phyloP scores from a whole-genome alignment of 2,888 invertebrate genomes.

The Tryphoninae sp. region DNA sequence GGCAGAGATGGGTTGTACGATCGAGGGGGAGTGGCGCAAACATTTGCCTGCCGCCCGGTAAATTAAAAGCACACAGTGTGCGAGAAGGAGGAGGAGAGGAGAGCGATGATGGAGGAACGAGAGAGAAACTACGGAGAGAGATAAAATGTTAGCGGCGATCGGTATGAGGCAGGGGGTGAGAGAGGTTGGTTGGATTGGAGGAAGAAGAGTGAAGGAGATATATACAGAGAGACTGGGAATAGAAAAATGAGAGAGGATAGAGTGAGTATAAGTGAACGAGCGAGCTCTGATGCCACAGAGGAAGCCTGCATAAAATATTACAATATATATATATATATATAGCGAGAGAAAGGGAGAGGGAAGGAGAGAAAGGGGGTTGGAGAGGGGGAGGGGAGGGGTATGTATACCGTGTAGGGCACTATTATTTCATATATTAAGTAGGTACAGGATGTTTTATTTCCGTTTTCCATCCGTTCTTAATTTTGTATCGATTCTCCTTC shows the following conservation, averaged over 20 bases:
- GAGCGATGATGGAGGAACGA: slow-evolving; percentile 42
- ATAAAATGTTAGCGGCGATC: slow-evolving; percentile 42
- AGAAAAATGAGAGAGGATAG: slow-evolving; percentile 57
- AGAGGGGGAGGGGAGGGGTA: too few species aligned
- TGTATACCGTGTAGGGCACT: too few species aligned
- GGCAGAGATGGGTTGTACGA: slow-evolving; percentile 76
- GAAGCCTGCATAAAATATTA: slow-evolving; percentile 29
- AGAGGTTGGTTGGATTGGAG: not conserved
- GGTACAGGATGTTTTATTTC: not conserved
- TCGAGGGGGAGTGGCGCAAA: slow-evolving; percentile 81
- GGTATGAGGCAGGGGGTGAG: not conserved
- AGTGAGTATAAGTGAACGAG: slow-evolving; percentile 66
- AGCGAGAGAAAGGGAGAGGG: too few species aligned
- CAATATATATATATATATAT: slow-evolving; percentile 13
- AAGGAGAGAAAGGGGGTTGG: too few species aligned
- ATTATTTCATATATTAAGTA: not conserved
- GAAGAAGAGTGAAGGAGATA: slow-evolving; percentile 18
- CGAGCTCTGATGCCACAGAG: slow-evolving; percentile 47
- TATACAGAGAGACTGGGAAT: slow-evolving; percentile 31
- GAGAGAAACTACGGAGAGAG: slow-evolving; percentile 50
- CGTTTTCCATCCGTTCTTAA: slow-evolving; percentile 5
- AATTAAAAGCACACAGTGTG: slow-evolving; percentile 81
- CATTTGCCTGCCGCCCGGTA: slow-evolving; percentile 81
- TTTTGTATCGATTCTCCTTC: not conserved
- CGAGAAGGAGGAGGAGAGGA: slow-evolving; percentile 75